These are phyloP conservation scores for Sphenopsis melanotis DNA, from an alignment of 2,797 vertebrate species.

Conservation along the genomic window DNA sequence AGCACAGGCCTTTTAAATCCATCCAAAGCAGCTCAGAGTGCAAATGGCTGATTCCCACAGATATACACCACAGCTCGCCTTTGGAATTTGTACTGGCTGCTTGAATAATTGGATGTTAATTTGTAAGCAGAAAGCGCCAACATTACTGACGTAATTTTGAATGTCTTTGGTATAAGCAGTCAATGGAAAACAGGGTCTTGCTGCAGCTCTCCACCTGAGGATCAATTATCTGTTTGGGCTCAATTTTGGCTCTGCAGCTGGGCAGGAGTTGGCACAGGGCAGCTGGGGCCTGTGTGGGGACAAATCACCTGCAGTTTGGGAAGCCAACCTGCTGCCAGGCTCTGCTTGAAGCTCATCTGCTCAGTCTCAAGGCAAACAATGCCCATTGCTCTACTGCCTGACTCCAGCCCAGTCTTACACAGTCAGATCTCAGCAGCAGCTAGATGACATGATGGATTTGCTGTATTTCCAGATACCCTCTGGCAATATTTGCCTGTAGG, in stretches of 20 bases:
- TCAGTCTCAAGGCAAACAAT: not conserved
- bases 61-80: accelerated
- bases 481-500: not conserved
- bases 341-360: not conserved
- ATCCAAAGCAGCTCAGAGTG: not conserved
- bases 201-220: not conserved
- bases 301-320: accelerated
- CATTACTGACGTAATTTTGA: not conserved
- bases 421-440: not conserved
- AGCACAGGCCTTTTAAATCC: not conserved
- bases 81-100: not conserved
- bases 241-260: not conserved
- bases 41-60: not conserved
- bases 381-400: not conserved
- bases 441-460: not conserved
- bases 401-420: not conserved
- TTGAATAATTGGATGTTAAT: not conserved
- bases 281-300: not conserved
- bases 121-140: not conserved
- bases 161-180: not conserved
- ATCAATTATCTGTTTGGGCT: not conserved
- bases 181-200: not conserved
- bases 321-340: not conserved
- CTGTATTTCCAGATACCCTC: not conserved
- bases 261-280: not conserved